A percentile compares a stretch with the other conserved stretches of the same genome.
Evolutionary conservation across 2,797 vertebrate genomes (phyloP).

Genomic region (Sebastes variabilis): DNA sequence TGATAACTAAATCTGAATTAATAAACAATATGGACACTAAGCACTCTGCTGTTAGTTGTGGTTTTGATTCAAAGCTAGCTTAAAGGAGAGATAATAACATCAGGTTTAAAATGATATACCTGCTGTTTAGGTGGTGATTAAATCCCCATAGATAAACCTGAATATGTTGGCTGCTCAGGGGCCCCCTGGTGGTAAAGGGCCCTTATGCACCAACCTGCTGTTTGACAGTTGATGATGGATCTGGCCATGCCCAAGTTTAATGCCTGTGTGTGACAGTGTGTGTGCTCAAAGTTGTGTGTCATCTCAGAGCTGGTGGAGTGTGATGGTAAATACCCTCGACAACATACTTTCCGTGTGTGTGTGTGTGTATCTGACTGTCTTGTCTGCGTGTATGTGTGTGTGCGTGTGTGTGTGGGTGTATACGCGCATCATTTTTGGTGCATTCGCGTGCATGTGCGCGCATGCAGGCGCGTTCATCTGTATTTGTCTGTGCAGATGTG

Average conservation of each 20-base stretch:
- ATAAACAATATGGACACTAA: background rate
- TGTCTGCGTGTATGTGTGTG: background rate
- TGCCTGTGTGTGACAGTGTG: conserved; percentile 6
- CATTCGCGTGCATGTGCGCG: background rate
- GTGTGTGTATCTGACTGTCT: background rate
- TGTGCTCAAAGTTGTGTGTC: conserved; percentile 34
- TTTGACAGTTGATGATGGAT: conserved; percentile 49
- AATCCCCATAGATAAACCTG: background rate
- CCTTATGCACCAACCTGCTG: conserved; percentile 15
- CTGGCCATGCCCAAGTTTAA: conserved; percentile 13
- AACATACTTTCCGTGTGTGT: conserved; percentile 23
- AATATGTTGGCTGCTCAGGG: conserved; percentile 4
- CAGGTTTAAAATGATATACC: background rate
- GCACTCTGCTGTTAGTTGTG: background rate
- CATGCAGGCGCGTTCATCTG: conserved; percentile 18
- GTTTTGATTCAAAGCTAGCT: background rate
- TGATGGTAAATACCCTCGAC: conserved; percentile 42
- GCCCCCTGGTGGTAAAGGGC: conserved; percentile 46
- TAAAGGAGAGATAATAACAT: background rate
- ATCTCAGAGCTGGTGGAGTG: conserved; percentile 31
- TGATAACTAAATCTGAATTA: conserved; percentile 2
- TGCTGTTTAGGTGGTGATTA: background rate
- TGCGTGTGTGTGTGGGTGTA: background rate
- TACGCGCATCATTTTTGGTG: background rate
- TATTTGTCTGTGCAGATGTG: conserved; percentile 57